Evolutionary conservation across 2,888 invertebrate species (phyloP), one percentile per base, ranked within the genome.

Genomic region (Autographa pulchrina): DNA sequence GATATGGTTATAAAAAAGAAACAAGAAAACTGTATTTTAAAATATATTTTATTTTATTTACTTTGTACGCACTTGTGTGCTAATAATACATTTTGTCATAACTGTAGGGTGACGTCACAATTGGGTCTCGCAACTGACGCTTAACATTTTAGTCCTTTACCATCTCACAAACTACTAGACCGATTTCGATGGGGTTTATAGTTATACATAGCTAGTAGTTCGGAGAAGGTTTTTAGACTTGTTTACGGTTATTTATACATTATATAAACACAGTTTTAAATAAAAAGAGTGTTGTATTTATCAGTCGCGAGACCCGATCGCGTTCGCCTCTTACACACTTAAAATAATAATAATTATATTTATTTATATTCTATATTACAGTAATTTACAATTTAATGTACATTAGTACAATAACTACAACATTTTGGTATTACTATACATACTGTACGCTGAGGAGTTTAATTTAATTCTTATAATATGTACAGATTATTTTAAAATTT

Each of bases 21-120:
- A 52, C 1, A 64, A 7, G 0, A n/a, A 41, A 41, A 32, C 0
- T 58, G 54, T 82, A 82, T 81, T 82, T 82, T 83, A 82, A 82
- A 82, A 82, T 83, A 82, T 81, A 82, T 81, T 75, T 80, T 67
- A 65, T 76, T 66, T 74, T 71, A 80, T 80, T 66, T 75, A 81
- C 74, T 83, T 82, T 82, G 83, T 83, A 81, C 78, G 81, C 82
- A 83, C 83, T 13, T 54, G 13, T 60, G 83, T 83, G 82, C 83
- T 77, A 81, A 70, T 82, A 82, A 82, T 82, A 82, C 82, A 64
- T 66, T 80, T 78, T 76, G 81, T 82, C 77, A 74, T 78, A 76
- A 69, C 67, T 67, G 61, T 60, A 65, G 18, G 13, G 5, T n/a
- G 58, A 20, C 41, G 77, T 0, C 38, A 60, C 77, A 41, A 71